Conservation (phyloP, 2,888 invertebrate genomes). For the Parasteatoda lunata region DNA sequence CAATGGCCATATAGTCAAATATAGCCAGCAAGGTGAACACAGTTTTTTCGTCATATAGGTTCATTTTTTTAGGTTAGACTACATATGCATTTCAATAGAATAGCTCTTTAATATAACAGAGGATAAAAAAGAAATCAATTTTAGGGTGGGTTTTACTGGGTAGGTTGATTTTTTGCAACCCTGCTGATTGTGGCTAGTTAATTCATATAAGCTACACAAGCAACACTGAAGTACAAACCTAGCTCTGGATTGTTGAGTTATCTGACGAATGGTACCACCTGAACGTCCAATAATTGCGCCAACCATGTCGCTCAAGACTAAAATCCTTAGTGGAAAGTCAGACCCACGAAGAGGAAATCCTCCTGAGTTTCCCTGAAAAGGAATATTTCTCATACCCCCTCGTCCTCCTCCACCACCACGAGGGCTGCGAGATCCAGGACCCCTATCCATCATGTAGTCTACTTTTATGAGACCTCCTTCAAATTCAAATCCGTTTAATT, state of each 20-base stretch:
- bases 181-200: too few relatives aligned
- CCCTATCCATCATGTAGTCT: slow-evolving; percentile 83
- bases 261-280: slow-evolving; percentile 96
- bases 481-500: slow-evolving; percentile 89
- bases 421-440: slow-evolving; percentile 69
- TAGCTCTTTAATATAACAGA: too few relatives aligned
- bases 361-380: slow-evolving; percentile 62
- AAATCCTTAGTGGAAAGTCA: slow-evolving; percentile 77
- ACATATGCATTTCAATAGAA: too few relatives aligned
- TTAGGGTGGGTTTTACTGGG: too few relatives aligned
- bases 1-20: too few relatives aligned
- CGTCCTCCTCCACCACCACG: slow-evolving; percentile 58
- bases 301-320: slow-evolving; percentile 97
- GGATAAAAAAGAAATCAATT: too few relatives aligned
- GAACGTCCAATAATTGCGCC: slow-evolving; percentile 98
- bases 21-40: too few relatives aligned
- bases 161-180: too few relatives aligned
- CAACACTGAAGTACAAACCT: slow-evolving; percentile 22
- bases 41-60: too few relatives aligned
- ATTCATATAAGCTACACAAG: too few relatives aligned
- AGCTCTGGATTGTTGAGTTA: slow-evolving; percentile 83
- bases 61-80: too few relatives aligned
- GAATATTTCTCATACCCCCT: slow-evolving; percentile 41
- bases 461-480: slow-evolving; percentile 90
- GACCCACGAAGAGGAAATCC: slow-evolving; percentile 61